Conservation (phyloP, 2,113 vertebrate genomes). For the Anhinga rufa region DNA sequence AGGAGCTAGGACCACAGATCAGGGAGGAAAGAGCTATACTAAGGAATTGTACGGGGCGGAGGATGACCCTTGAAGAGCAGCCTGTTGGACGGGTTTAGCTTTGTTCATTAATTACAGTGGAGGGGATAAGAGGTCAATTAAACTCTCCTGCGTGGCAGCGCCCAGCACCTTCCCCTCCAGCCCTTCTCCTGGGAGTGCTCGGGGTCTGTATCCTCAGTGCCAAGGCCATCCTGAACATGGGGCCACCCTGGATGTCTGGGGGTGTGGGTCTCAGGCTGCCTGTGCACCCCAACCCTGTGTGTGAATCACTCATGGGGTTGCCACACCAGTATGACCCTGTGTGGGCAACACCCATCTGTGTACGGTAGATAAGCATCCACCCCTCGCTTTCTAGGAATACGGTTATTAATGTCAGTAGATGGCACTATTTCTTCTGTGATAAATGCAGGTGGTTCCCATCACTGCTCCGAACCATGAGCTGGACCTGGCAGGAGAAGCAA, state of each 20-base stretch:
- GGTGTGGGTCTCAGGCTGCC: not conserved
- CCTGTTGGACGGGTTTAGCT: not conserved
- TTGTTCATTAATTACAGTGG: not conserved
- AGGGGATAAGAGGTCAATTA: not conserved
- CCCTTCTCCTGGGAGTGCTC: not conserved
- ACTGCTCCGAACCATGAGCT: not conserved
- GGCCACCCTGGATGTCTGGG: not conserved
- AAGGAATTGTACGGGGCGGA: not conserved
- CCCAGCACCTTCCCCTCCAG: not conserved
- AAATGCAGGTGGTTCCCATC: not conserved
- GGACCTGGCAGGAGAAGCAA: not conserved
- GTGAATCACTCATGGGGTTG: not conserved
- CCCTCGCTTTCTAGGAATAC: not conserved
- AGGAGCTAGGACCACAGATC: not conserved
- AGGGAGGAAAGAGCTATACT: not conserved
- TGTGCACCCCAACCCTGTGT: rapidly evolving
- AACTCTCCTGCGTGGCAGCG: not conserved
- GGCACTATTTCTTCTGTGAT: conserved; percentile 49
- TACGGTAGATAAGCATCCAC: not conserved
- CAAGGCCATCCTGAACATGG: rapidly evolving
- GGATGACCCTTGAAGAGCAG: not conserved
- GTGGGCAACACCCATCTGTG: not conserved
- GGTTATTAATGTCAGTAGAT: conserved; percentile 35
- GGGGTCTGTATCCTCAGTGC: not conserved
- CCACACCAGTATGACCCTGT: too few species aligned